These are phyloP conservation scores for Macaria liturata DNA, from an alignment of 2,888 invertebrate genomes.

Conservation along the genomic window DNA sequence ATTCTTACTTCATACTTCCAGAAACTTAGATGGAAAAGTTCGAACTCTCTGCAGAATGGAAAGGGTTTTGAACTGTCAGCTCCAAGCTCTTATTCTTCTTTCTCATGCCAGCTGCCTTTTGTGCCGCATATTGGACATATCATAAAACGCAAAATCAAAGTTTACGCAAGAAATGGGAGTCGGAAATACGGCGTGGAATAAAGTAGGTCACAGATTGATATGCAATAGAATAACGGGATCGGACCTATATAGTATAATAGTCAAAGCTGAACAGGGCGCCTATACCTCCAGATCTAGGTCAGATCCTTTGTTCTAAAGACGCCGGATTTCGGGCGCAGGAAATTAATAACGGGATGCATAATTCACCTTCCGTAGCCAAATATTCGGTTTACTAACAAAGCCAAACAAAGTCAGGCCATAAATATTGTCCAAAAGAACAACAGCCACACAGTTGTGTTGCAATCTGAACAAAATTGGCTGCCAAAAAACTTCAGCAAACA, in stretches of 20 bases:
- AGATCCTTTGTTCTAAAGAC: conserved; percentile 15
- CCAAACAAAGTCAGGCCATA: neutral
- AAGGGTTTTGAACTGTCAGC: conserved; percentile 10
- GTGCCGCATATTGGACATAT: conserved; percentile 7
- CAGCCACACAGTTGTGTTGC: neutral
- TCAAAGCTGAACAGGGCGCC: conserved; percentile 19
- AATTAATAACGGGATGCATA: neutral
- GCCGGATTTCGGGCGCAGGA: too few species aligned
- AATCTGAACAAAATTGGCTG: neutral
- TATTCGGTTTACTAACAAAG: neutral
- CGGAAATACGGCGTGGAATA: neutral
- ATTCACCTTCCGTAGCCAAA: too few species aligned
- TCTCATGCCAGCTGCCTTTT: conserved; percentile 8
- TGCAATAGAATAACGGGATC: conserved; percentile 8
- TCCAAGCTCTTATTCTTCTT: conserved; percentile 7
- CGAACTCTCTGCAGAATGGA: conserved; percentile 5
- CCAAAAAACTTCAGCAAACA: conserved; percentile 3
- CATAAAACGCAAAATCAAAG: conserved; percentile 8
- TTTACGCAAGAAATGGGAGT: conserved; percentile 8
- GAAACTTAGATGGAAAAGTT: conserved; percentile 11
- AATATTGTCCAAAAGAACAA: neutral
- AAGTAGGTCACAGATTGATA: neutral
- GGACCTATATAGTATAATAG: conserved; percentile 13
- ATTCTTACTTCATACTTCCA: neutral
- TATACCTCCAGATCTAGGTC: conserved; percentile 27